Conservation (phyloP, 1,140 invertebrate genomes). For the Drosophila orosa region DNA sequence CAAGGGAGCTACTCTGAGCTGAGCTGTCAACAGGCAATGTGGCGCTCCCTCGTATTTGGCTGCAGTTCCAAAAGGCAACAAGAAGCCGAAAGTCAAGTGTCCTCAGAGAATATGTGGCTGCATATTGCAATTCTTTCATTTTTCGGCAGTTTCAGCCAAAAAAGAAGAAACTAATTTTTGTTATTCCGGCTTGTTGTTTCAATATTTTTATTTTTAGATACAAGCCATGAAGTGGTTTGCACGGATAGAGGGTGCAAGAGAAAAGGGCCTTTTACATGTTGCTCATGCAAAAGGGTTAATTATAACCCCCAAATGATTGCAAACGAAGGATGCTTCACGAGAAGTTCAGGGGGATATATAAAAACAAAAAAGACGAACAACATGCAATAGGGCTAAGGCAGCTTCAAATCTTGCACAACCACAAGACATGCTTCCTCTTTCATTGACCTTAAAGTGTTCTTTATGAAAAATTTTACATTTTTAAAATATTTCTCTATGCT, state of each 20-base stretch:
- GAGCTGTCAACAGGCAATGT: constrained; percentile 62
- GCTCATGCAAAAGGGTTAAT: constrained; percentile 75
- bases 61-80: constrained; percentile 56
- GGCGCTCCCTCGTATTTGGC: background rate
- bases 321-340: constrained; percentile 32
- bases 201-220: constrained; percentile 28
- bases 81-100: constrained; percentile 74
- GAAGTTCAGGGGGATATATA: constrained; percentile 23
- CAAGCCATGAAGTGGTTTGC: constrained; percentile 44
- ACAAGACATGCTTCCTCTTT: background rate
- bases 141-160: constrained; percentile 66
- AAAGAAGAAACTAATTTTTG: constrained; percentile 69
- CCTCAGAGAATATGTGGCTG: constrained; percentile 76
- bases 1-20: constrained; percentile 27
- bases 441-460: background rate
- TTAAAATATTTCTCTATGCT: background rate
- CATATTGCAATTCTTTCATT: constrained; percentile 82
- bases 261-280: constrained; percentile 60
- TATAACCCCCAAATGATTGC: constrained; percentile 59
- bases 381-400: background rate
- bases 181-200: constrained; percentile 33
- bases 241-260: background rate
- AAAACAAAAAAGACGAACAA: background rate
- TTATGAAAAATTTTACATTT: no score
- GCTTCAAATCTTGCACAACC: constrained; percentile 1